Evolutionary conservation across 1,140 invertebrate species (phyloP), one percentile per base, ranked within the genome.

Genomic region (Formica exsecta): DNA sequence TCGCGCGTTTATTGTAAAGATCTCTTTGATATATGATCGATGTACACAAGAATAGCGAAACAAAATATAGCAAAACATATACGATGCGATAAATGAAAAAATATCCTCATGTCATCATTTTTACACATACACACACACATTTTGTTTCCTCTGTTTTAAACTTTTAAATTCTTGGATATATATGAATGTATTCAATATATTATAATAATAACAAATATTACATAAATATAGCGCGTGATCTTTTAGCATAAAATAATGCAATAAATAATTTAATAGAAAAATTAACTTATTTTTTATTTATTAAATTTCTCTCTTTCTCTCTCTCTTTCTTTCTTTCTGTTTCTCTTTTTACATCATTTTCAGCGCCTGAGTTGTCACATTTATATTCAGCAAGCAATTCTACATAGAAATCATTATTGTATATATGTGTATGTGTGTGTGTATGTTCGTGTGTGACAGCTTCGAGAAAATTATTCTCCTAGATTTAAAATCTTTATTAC

Each of bases 321-420:
- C 57, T 75, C 36, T 59, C 8, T 44, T 1, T 48, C 36, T 59
- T 9, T 41, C 41, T 41, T 41, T 41, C 32, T 59, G 38, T 75
- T 38, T 74, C 57, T 59, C 13, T 74, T 38, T 75, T 36, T 61
- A n/a, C 16, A 41, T 75, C 25, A 61, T 75, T 75, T 11, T 75
- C 22, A 8, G 3, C 0, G 16, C 13, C 59, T 61, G 25, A 29
- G 1, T 38, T 16, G 1, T 61, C 36, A 41, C 36, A 75, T 61
- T 75, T 75, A 61, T 41, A 75, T 75, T 75, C 73, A 75, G 32
- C n/a, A 38, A 75, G 36, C 7, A 75, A 59, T 41, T 61, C 11
- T 13, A 54, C 13, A 38, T 41, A 59, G 22, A 75, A 75, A 75
- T 41, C 7, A 61, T 8, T 75, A 75, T 75, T 61, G 32, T 32